Conservation (phyloP, 2,888 invertebrate genomes). For the Mechanitis messenoides region DNA sequence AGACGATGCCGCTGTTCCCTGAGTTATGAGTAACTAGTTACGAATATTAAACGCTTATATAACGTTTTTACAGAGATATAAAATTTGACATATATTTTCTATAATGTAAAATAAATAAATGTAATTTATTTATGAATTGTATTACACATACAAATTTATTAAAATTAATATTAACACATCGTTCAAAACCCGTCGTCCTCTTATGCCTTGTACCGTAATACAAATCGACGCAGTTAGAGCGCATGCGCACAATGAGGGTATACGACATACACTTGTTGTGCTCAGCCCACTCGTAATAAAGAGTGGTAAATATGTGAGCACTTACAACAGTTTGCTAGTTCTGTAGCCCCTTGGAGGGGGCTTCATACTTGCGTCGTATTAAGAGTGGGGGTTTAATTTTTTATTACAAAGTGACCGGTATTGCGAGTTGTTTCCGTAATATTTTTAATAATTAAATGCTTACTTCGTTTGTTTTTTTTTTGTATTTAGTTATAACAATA, state of each 20-base stretch:
- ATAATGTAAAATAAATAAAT: too few species aligned
- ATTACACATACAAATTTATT: not conserved
- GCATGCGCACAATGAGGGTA: constrained; percentile 24
- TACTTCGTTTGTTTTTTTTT: too few species aligned
- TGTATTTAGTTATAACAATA: too few species aligned
- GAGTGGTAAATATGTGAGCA: constrained; percentile 22
- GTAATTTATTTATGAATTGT: too few species aligned
- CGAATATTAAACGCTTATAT: not conserved
- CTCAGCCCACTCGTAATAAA: constrained; percentile 19
- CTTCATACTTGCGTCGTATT: not conserved
- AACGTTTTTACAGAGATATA: too few species aligned
- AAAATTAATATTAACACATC: not conserved
- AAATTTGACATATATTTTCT: too few species aligned
- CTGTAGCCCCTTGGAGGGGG: not conserved
- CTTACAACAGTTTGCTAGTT: constrained; percentile 13
- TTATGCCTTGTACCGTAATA: constrained; percentile 11
- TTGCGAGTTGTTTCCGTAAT: not conserved
- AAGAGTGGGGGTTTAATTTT: constrained; percentile 3
- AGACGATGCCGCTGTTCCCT: constrained; percentile 42
- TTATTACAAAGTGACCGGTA: not conserved
- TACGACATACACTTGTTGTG: constrained; percentile 31
- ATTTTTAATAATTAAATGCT: not conserved
- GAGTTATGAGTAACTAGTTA: constrained; percentile 24
- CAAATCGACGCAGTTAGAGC: constrained; percentile 15
- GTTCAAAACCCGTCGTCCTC: constrained; percentile 13